These are phyloP conservation scores for Drosophila seguyi DNA, from an alignment of 1,140 invertebrate species.

Conservation along the genomic window DNA sequence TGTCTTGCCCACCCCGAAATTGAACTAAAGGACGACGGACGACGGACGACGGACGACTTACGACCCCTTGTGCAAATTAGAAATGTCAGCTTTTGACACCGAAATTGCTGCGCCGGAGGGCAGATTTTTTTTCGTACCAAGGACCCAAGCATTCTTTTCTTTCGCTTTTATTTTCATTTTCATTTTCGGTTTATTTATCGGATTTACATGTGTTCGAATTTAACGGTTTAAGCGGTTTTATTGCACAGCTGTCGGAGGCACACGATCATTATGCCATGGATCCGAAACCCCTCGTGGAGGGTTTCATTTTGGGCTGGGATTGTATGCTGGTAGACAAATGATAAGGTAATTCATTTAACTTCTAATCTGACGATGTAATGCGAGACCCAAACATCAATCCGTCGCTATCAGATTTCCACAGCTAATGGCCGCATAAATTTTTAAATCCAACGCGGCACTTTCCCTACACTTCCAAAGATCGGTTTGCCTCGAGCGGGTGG, in stretches of 20 bases:
- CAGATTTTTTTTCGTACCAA: conserved; percentile 41
- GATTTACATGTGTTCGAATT: conserved; percentile 72
- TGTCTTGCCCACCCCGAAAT: conserved; percentile 71
- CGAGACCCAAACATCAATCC: conserved; percentile 46
- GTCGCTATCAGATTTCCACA: conserved; percentile 66
- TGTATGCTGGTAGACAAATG: conserved; percentile 64
- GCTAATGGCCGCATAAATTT: conserved; percentile 65
- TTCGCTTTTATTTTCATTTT: conserved; percentile 5
- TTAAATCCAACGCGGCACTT: conserved; percentile 36
- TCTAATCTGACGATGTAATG: conserved; percentile 60
- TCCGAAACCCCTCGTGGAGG: neutral
- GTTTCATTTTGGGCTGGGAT: conserved; percentile 16
- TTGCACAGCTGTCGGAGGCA: conserved; percentile 35
- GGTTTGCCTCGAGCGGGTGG: neutral
- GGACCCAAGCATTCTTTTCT: conserved; percentile 21
- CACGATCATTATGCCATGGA: conserved; percentile 12
- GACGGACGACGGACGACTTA: conserved; percentile 3
- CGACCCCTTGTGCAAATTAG: conserved; percentile 68
- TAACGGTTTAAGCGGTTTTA: conserved; percentile 51
- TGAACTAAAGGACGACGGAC: conserved; percentile 8
- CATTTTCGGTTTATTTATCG: conserved; percentile 35
- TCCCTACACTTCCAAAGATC: conserved; percentile 49
- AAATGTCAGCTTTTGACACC: conserved; percentile 81
- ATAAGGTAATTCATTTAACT: conserved; percentile 53
- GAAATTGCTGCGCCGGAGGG: conserved; percentile 67